Evolutionary conservation across 2,888 invertebrate genomes (phyloP), one percentile per base, ranked within the genome.

Genomic region (Calameuta pallipes): DNA sequence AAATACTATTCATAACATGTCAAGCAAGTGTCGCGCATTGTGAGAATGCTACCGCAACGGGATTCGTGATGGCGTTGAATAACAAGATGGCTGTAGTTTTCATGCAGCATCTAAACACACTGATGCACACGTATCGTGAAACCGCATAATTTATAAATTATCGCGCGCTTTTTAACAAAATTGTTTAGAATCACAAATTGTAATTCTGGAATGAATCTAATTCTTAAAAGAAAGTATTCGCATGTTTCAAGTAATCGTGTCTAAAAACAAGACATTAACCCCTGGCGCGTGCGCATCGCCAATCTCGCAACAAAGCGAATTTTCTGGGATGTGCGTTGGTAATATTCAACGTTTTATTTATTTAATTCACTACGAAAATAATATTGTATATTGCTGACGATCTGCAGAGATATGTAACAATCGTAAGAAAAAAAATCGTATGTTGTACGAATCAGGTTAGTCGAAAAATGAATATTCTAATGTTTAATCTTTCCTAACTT

Each of bases 361-460:
- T 78, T 76, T 80, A 68, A 35, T 31, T 69, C 74, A 73, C 33
- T 76, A 71, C 69, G 31, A 15, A 35, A n/a, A 69, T 69, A 56
- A 70, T 33, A 75, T 75, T 75, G 79, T 71, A 76, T 79, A 13
- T 68, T 33, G 30, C 36, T 74, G 78, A 83, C 75, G 78, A 77
- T 76, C 68, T 74, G 41, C 30, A 68, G 69, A 80, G 69, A 77
- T 77, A 78, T 76, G 75, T 81, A 68, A 83, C 73, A 79, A 80
- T 76, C 9, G 80, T 78, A 78, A 75, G 23, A 71, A 37, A 31
- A 36, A 75, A 76, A 76, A 78, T 75, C n/a, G 81, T 75, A 79
- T 75, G 74, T 75, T 76, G 68, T 15, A 69, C 75, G 77, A 81
- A 69, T 77, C 78, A 83, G 84, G 84, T 84, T 76, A 78, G 84